phyloP scores from a whole-genome alignment of 2,797 vertebrate species.

The Decapterus maruadsi region DNA sequence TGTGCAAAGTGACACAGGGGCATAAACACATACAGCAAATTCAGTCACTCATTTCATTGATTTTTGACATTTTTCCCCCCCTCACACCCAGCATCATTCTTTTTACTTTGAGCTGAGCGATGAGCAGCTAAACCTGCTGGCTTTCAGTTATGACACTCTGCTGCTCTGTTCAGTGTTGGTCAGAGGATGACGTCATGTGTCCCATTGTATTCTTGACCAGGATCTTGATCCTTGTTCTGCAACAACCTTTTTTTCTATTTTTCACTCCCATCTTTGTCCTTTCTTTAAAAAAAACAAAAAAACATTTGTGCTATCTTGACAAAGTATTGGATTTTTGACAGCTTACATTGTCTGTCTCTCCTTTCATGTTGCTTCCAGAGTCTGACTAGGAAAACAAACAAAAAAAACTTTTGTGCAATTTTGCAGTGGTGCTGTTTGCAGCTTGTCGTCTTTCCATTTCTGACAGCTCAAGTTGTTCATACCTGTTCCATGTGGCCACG shows the following conservation, averaged over 20 bases:
- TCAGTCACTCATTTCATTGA: conserved; percentile 3
- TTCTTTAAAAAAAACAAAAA: neutral
- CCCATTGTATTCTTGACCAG: neutral
- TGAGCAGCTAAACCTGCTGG: neutral
- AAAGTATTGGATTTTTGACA: neutral
- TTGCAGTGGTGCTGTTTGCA: neutral
- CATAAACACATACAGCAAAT: neutral
- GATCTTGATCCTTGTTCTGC: neutral
- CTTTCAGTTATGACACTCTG: conserved; percentile 1
- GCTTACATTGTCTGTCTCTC: neutral
- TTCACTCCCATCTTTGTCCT: neutral
- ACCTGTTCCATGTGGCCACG: neutral
- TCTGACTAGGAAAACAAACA: neutral
- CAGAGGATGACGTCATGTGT: neutral
- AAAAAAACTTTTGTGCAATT: neutral
- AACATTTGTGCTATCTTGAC: neutral
- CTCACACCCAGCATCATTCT: neutral
- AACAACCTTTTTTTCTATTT: neutral
- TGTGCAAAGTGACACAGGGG: conserved; percentile 25
- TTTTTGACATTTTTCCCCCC: neutral
- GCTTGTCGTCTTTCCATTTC: neutral
- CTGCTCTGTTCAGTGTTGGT: conserved; percentile 1
- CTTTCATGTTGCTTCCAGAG: neutral
- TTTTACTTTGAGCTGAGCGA: conserved; percentile 14
- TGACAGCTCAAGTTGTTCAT: neutral